These are phyloP conservation scores for Rhineura floridana DNA, from an alignment of 2,113 vertebrate genomes.

Conservation along the genomic window DNA sequence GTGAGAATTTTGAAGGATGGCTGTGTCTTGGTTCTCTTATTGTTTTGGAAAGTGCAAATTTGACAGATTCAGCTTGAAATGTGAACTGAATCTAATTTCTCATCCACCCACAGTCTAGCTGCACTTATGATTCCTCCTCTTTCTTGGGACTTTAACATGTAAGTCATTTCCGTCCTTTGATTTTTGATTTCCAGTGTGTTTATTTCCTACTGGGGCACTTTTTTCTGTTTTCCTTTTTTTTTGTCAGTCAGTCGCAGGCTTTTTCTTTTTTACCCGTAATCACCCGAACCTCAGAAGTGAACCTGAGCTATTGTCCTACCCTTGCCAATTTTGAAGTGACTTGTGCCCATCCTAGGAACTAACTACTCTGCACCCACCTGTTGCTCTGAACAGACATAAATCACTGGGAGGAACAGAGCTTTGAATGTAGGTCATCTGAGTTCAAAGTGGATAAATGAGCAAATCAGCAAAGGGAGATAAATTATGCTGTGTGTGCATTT, in stretches of 20 bases:
- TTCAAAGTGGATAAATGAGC: conserved; percentile 45
- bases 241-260: background rate
- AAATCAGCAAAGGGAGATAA: background rate
- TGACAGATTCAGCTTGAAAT: no score
- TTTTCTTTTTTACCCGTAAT: background rate
- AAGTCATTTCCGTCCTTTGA: background rate
- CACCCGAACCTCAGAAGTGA: background rate
- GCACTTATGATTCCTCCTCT: background rate
- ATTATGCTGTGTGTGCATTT: background rate
- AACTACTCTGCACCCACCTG: conserved; percentile 45
- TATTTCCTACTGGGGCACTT: background rate
- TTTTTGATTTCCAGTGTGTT: background rate
- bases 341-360: conserved; percentile 37
- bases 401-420: conserved; percentile 34
- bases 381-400: conserved; percentile 50
- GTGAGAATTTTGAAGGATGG: no score
- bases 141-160: background rate
- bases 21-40: no score
- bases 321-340: conserved; percentile 37
- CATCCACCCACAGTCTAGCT: no score
- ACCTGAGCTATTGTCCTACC: background rate
- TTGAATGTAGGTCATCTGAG: conserved; percentile 53
- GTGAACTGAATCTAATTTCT: no score
- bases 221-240: background rate
- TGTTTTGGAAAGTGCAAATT: no score